A percentile compares a stretch with the other conserved stretches of the same genome.
phyloP scores from a whole-genome alignment of 1,140 invertebrate species.

The Musca domestica region DNA sequence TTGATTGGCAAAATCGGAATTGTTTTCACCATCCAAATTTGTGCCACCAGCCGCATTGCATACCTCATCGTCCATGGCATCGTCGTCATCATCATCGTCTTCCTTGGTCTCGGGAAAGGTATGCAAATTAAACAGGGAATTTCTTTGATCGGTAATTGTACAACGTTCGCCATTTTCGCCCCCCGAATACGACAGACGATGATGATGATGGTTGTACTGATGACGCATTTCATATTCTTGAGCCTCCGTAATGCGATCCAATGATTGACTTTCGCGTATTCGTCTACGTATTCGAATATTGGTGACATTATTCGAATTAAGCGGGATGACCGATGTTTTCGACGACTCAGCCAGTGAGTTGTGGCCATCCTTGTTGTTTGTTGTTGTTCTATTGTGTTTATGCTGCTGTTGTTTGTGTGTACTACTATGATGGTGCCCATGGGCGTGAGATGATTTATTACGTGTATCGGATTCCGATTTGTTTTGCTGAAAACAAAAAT shows the following conservation, averaged over 20 bases:
- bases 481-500: slow-evolving; percentile 22
- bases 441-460: slow-evolving; percentile 28
- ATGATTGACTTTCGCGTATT: slow-evolving; percentile 73
- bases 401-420: slow-evolving; percentile 46
- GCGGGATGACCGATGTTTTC: neutral
- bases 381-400: slow-evolving; percentile 19
- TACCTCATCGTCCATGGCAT: slow-evolving; percentile 36
- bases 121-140: slow-evolving; percentile 44
- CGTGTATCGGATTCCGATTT: slow-evolving; percentile 27
- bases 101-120: slow-evolving; percentile 49
- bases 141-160: slow-evolving; percentile 42
- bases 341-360: neutral
- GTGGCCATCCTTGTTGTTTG: neutral
- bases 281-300: slow-evolving; percentile 55
- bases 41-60: neutral
- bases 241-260: slow-evolving; percentile 79
- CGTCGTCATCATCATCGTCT: slow-evolving; percentile 40
- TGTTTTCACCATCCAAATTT: neutral
- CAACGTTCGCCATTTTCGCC: slow-evolving; percentile 1
- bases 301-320: slow-evolving; percentile 45
- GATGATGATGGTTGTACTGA: slow-evolving; percentile 31
- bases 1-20: slow-evolving; percentile 21
- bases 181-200: slow-evolving; percentile 5
- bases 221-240: slow-evolving; percentile 63
- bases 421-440: slow-evolving; percentile 44